Percentiles rank a stretch among this genome's conserved stretches.
Evolutionary conservation across 2,113 vertebrate species (phyloP).

Genomic region (Dinomys branickii): DNA sequence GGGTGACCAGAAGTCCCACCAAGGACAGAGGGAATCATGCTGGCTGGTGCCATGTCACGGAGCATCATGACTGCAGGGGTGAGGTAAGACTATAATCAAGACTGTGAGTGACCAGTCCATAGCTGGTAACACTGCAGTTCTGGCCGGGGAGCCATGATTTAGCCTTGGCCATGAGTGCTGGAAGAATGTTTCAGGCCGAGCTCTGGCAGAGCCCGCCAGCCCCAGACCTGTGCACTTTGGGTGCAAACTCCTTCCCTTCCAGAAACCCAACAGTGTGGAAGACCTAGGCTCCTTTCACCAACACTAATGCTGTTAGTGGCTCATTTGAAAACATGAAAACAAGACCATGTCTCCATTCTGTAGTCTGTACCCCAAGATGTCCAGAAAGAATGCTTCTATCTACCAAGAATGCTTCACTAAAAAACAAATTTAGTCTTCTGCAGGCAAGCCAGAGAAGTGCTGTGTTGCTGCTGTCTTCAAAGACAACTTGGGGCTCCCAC

Average conservation of each 20-base stretch:
- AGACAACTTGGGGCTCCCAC: neutral
- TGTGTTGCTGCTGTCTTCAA: rapidly evolving
- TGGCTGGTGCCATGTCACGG: too few species aligned
- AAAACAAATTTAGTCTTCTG: neutral
- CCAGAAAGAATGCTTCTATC: neutral
- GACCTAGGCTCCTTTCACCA: neutral
- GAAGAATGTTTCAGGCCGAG: neutral
- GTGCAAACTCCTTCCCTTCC: neutral
- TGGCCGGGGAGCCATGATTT: neutral
- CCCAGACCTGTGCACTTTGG: neutral
- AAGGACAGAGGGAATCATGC: neutral
- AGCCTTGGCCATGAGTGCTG: rapidly evolving
- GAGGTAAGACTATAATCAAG: neutral
- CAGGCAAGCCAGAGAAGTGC: neutral
- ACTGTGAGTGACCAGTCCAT: too few species aligned
- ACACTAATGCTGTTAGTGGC: neutral
- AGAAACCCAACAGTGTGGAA: neutral
- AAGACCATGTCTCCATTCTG: neutral
- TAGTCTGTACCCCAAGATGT: neutral
- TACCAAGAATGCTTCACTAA: neutral
- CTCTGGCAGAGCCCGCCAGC: rapidly evolving
- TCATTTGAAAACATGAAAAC: neutral
- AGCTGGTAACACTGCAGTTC: neutral
- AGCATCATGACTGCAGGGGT: neutral
- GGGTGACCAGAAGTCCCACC: neutral